A percentile compares a stretch with the other conserved stretches of the same genome.
phyloP scores from a whole-genome alignment of 2,888 invertebrate species.

The Lydus trimaculatus region DNA sequence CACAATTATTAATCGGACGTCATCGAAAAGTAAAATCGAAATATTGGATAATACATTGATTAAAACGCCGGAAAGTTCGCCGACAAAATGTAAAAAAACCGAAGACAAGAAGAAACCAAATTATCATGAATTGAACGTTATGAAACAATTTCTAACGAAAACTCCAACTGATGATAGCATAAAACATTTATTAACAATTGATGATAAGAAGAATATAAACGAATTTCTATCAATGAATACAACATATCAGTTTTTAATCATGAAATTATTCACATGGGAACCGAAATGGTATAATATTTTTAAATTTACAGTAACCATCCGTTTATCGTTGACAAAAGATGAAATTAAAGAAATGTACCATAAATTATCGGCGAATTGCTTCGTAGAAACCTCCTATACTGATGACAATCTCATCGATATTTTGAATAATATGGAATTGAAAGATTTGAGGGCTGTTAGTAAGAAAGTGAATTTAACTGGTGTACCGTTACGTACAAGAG shows the following conservation, averaged over 20 bases:
- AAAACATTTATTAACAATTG: slow-evolving; percentile 1
- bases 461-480: slow-evolving; percentile 30
- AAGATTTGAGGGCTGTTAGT: slow-evolving; percentile 36
- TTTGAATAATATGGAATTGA: slow-evolving; percentile 28
- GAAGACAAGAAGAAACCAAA: slow-evolving; percentile 15
- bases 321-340: slow-evolving; percentile 31
- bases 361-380: slow-evolving; percentile 26
- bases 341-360: slow-evolving; percentile 37
- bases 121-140: slow-evolving; percentile 13
- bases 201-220: slow-evolving; percentile 22
- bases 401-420: slow-evolving; percentile 31
- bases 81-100: background rate
- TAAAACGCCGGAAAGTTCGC: background rate
- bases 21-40: background rate
- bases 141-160: slow-evolving; percentile 7
- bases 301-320: slow-evolving; percentile 37
- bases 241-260: slow-evolving; percentile 39
- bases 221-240: slow-evolving; percentile 33
- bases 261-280: slow-evolving; percentile 42
- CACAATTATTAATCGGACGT: background rate
- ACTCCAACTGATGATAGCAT: slow-evolving; percentile 12
- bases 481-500: slow-evolving; percentile 30
- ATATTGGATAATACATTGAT: background rate
- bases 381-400: slow-evolving; percentile 38
- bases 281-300: slow-evolving; percentile 44